Evolutionary conservation across 2,888 invertebrate species (phyloP).

Genomic region (Cryptocephalus moraei): DNA sequence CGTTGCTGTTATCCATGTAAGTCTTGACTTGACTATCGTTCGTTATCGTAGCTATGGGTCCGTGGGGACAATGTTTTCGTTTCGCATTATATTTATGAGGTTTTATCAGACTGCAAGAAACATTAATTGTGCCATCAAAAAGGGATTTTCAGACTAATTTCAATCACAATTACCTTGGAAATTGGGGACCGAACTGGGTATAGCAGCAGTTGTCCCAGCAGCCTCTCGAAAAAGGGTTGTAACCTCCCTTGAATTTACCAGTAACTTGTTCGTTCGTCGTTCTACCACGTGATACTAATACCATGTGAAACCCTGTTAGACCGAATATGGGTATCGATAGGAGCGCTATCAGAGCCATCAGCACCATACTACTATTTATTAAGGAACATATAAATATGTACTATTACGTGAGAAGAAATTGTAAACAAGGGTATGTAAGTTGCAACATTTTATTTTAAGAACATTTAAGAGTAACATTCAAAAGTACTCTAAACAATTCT

Average conservation of each 20-base stretch:
- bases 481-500: too few species aligned
- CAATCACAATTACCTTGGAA: slow-evolving; percentile 70
- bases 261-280: slow-evolving; percentile 99
- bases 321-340: slow-evolving; percentile 96
- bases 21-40: slow-evolving; percentile 88
- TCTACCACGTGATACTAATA: slow-evolving; percentile 89
- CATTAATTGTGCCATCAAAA: not conserved
- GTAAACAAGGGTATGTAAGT: too few species aligned
- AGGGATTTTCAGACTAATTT: not conserved
- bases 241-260: slow-evolving; percentile 96
- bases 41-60: slow-evolving; percentile 39
- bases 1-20: slow-evolving; percentile 88
- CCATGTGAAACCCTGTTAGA: slow-evolving; percentile 95
- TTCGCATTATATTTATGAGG: slow-evolving; percentile 58
- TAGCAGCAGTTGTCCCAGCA: slow-evolving; percentile 94
- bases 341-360: slow-evolving; percentile 85
- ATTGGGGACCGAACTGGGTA: slow-evolving; percentile 92
- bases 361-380: slow-evolving; percentile 56
- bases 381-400: too few species aligned
- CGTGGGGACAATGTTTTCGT: slow-evolving; percentile 44
- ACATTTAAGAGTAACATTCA: too few species aligned
- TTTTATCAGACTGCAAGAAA: slow-evolving; percentile 47
- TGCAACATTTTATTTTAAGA: too few species aligned
- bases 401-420: too few species aligned
- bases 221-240: slow-evolving; percentile 95